These are phyloP conservation scores for Limulus polyphemus DNA, from an alignment of 2,888 invertebrate species.

Conservation along the genomic window DNA sequence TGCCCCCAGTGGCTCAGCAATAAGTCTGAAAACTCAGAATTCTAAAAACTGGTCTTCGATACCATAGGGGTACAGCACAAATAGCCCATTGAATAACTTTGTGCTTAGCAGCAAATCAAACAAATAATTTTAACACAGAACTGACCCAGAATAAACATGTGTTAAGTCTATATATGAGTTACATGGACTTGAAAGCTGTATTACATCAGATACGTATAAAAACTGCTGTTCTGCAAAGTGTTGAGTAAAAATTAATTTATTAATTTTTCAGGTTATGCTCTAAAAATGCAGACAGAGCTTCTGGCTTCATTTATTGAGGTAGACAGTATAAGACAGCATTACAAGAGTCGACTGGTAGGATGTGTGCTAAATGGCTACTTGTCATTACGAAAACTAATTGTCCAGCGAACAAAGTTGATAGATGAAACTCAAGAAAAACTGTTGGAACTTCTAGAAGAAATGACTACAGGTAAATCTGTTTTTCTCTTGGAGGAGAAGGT, in stretches of 20 bases:
- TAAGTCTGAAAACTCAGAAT: too few species aligned
- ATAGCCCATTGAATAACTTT: too few species aligned
- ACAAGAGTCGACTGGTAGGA: slow-evolving; percentile 75
- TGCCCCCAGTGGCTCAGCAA: too few species aligned
- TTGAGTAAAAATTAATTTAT: not conserved
- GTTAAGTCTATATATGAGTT: too few species aligned
- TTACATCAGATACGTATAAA: too few species aligned
- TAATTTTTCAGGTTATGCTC: slow-evolving; percentile 55
- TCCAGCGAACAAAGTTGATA: slow-evolving; percentile 84
- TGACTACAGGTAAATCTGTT: slow-evolving; percentile 60
- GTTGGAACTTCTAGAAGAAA: slow-evolving; percentile 80
- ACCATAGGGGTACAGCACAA: too few species aligned
- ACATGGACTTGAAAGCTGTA: too few species aligned
- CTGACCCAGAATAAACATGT: too few species aligned
- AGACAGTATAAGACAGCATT: slow-evolving; percentile 70
- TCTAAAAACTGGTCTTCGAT: too few species aligned
- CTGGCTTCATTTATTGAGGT: slow-evolving; percentile 78
- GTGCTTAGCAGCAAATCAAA: too few species aligned
- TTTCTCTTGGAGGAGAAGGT: not conserved
- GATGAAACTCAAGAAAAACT: slow-evolving; percentile 94
- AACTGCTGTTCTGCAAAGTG: too few species aligned
- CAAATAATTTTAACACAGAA: too few species aligned
- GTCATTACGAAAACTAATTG: slow-evolving; percentile 73
- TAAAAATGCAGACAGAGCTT: slow-evolving; percentile 78
- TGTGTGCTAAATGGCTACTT: slow-evolving; percentile 88